A percentile compares a stretch with the other conserved stretches of the same genome.
Conservation (phyloP, 2,113 vertebrate genomes). For the Upupa epops region DNA sequence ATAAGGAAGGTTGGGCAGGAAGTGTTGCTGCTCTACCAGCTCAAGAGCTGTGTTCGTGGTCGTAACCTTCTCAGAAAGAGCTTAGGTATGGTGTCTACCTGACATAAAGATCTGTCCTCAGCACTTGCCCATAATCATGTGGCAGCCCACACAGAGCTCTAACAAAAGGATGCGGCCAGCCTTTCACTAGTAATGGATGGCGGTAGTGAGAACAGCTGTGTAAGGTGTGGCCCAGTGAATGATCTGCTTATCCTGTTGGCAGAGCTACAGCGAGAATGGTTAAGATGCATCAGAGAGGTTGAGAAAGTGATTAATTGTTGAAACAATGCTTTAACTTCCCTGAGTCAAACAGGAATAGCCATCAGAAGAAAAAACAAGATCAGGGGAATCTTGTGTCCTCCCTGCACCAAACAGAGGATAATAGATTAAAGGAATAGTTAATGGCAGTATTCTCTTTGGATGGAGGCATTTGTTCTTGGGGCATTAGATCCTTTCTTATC, state of each 20-base stretch:
- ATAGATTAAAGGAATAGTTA: background rate
- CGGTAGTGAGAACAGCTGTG: background rate
- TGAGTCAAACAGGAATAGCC: background rate
- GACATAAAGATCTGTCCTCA: background rate
- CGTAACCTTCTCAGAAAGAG: background rate
- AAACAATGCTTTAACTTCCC: background rate
- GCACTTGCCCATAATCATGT: background rate
- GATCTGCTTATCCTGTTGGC: background rate
- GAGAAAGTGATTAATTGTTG: background rate
- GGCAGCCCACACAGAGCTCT: background rate
- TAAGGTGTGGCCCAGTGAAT: background rate
- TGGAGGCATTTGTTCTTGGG: too few species aligned
- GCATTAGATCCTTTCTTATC: too few species aligned
- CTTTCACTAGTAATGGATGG: background rate
- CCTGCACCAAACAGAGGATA: background rate
- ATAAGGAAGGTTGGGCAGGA: accelerated
- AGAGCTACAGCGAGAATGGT: background rate
- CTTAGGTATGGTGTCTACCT: background rate
- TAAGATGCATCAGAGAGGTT: background rate
- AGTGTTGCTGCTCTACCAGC: background rate
- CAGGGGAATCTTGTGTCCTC: background rate
- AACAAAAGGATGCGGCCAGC: background rate
- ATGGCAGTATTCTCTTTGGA: background rate
- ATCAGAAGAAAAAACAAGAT: too few species aligned
- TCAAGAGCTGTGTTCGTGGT: background rate